Evolutionary conservation across 2,888 invertebrate species (phyloP), one percentile per base, ranked within the genome.

Genomic region (Deilephila elpenor): DNA sequence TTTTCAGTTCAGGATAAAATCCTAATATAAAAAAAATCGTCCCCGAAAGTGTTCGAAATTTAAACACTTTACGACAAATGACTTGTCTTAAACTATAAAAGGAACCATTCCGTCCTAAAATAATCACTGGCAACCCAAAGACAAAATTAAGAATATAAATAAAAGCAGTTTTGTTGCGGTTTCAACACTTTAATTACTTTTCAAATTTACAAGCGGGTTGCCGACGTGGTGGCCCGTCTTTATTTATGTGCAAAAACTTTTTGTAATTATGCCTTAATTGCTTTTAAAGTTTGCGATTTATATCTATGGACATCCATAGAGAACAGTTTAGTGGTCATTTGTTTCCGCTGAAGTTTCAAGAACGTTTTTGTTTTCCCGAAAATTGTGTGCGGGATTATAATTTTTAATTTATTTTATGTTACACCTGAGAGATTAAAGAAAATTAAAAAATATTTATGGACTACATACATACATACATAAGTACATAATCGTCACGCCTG

Each of bases 181-280:
- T 73, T 73, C 75, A 74, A 71, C 67, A 78, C 71, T 81, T 79
- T 80, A 83, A 82, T 82, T 80, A 78, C 80, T 79, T 81, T 56
- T 59, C 56, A 53, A 53, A 71, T 71, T 71, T 71, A 59, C 59
- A 59, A 59, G 34, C 32, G 59, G 56, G 8, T 34, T 44, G 67
- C 37, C 25, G 64, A 64, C 14, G 37, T 62, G 20, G 64, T 25
- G 37, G 72, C 67, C 37, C 67, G 72, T 62, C 34, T 59, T 64
- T 73, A 67, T 73, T 56, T 59, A 67, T 44, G 67, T 25, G 3
- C 5, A n/a, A 6, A 25, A 67, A 67, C 67, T 67, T 67, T 67
- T 67, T 67, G 67, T 25, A 67, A 67, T 67, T 67, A 51, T 25
- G 44, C 14, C 51, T 25, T 67, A 67, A 67, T 67, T 67, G 51